Conservation (phyloP, 1,140 invertebrate genomes). For the Druon quercuslanigerum region DNA sequence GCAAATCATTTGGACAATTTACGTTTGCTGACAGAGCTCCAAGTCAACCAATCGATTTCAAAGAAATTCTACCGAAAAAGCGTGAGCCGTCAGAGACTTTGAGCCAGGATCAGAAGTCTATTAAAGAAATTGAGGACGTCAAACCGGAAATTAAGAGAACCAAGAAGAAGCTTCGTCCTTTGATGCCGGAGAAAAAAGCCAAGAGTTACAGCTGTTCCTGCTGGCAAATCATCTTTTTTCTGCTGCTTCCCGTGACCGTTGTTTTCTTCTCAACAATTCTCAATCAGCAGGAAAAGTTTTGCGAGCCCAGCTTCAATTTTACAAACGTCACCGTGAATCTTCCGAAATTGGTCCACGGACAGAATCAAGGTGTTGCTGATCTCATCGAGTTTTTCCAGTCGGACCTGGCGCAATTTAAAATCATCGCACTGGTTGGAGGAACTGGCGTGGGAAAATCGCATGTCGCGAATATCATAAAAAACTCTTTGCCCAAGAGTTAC, state of each 20-base stretch:
- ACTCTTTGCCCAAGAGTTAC: conserved; percentile 49
- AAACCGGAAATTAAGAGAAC: conserved; percentile 38
- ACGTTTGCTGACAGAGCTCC: not conserved
- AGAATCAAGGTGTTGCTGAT: conserved; percentile 52
- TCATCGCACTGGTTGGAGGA: conserved; percentile 63
- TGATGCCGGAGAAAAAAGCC: conserved; percentile 41
- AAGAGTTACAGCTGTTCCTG: conserved; percentile 34
- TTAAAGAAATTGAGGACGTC: not conserved
- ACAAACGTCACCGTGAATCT: conserved; percentile 53
- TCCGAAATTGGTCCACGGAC: conserved; percentile 57
- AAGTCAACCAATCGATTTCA: not conserved
- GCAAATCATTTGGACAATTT: not conserved
- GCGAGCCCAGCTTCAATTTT: conserved; percentile 52
- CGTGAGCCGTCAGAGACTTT: not conserved
- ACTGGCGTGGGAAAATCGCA: conserved; percentile 72
- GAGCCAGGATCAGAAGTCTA: not conserved
- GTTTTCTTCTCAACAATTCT: conserved; percentile 47
- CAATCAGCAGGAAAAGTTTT: conserved; percentile 43
- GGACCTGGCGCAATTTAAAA: conserved; percentile 47
- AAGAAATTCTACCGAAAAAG: not conserved
- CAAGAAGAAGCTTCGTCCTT: conserved; percentile 49
- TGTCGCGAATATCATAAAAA: conserved; percentile 63
- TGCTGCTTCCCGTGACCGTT: conserved; percentile 40
- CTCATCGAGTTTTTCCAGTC: conserved; percentile 43
- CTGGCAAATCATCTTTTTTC: conserved; percentile 45